Base-by-base conservation (phyloP, 2,113 vertebrate species). In the Mola mola region DNA sequence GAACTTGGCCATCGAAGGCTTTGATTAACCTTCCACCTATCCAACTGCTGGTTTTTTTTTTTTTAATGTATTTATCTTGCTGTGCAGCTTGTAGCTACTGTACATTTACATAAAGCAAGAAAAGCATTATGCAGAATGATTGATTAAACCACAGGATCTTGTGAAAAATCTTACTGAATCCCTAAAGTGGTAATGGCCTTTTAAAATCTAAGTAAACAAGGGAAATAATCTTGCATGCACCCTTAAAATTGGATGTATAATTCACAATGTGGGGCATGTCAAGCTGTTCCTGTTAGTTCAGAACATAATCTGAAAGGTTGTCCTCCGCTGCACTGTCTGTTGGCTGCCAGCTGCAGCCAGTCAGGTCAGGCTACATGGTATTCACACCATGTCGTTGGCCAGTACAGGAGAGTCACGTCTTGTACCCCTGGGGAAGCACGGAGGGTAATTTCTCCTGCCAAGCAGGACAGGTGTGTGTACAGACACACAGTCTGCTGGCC, bases 381-480 rank as follows among this genome's bases (percentile, higher is more conserved):
- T 82, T 80, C 78, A 71, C 55, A 50, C 21, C 11, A 5, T 63
- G 63, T 79, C 59, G 60, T 55, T 37, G 7, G 44, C 49, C 6
- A 6, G 48, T 29, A 61, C 42, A 17, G 55, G 57, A 48, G 36
- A 9, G 6, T 40, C 72, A 72, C 67, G 66, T 52, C 66, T 52
- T 49, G 40, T 20, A 52, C 22, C 84, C 72, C 60, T 7, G 1
- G 57, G 72, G 72, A 62, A 76, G 33, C 5, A 15, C 24, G 28
- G 47, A 58, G 71, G 86, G 79, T 87, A 62, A 81, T 79, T 67
- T 69, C 70, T 76, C 55, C 50, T 63, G 69, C 72, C 52, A 76
- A 67, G 84, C 50, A 12, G 81, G 66, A 86, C 67, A 83, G 77
- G 84, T 88, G 86, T 84, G 80, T 63, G 63, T 43, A 46, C 57